A percentile compares a stretch with the other conserved stretches of the same genome.
Evolutionary conservation across 2,797 vertebrate genomes (phyloP).

Genomic region (Lagorchestes hirsutus): DNA sequence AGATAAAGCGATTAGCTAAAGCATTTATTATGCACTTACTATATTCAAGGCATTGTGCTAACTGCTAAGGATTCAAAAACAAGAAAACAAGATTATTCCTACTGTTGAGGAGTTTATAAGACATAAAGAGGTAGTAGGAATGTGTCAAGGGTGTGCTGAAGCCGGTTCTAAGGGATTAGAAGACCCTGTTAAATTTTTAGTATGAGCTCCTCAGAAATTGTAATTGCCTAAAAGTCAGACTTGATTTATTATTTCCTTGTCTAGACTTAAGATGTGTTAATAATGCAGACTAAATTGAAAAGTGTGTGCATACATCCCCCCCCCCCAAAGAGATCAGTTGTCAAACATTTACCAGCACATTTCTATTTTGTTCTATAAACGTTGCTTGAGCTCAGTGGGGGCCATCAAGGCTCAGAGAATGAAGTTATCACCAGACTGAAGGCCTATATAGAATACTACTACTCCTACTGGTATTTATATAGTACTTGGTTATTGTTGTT

Average conservation of each 20-base stretch:
- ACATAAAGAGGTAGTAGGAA: neutral
- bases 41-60: neutral
- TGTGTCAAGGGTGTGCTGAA: neutral
- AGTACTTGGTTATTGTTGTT: neutral
- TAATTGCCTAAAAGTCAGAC: neutral
- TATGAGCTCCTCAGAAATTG: neutral
- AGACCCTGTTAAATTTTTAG: no score
- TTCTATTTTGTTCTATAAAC: neutral
- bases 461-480: neutral
- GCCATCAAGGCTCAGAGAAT: neutral
- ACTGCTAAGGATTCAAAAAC: neutral
- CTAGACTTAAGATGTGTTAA: neutral
- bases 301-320: neutral
- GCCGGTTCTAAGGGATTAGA: neutral
- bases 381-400: neutral
- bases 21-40: neutral
- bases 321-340: neutral
- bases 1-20: neutral
- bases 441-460: neutral
- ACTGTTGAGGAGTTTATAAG: neutral
- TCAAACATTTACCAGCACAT: neutral
- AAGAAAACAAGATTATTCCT: neutral
- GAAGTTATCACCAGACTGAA: neutral
- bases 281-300: neutral
- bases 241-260: neutral